These are phyloP conservation scores for Myiozetetes cayanensis DNA, from an alignment of 2,113 vertebrate genomes.

Conservation along the genomic window DNA sequence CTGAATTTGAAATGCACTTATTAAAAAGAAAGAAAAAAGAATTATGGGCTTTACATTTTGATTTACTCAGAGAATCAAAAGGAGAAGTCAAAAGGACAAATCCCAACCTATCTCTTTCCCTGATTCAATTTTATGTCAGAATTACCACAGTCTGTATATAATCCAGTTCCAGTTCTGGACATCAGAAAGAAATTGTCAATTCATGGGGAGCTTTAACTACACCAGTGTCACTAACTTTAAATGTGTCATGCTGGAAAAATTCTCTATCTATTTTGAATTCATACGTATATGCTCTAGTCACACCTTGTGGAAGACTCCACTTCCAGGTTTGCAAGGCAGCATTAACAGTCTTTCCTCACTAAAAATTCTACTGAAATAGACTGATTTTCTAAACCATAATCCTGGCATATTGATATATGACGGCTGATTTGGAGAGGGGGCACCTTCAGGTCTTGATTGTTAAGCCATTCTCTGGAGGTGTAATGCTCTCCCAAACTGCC, in stretches of 20 bases:
- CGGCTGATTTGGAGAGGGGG: too few species aligned
- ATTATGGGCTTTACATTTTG: not conserved
- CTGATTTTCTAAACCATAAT: not conserved
- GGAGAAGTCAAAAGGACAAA: not conserved
- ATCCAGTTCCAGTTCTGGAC: not conserved
- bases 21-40: not conserved
- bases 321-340: not conserved
- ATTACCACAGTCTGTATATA: not conserved
- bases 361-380: not conserved
- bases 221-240: not conserved
- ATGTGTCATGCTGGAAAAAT: not conserved
- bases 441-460: too few species aligned
- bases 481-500: too few species aligned
- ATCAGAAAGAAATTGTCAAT: not conserved
- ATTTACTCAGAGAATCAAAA: not conserved
- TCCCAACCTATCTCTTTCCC: not conserved
- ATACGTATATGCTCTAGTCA: not conserved
- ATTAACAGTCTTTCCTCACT: not conserved
- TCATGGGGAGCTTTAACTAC: not conserved
- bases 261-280: not conserved
- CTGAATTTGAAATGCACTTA: not conserved
- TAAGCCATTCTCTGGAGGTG: too few species aligned
- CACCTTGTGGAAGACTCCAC: not conserved
- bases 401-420: not conserved
- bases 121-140: not conserved